These are phyloP conservation scores for Polyommatus icarus DNA, from an alignment of 2,888 invertebrate species.

Conservation along the genomic window DNA sequence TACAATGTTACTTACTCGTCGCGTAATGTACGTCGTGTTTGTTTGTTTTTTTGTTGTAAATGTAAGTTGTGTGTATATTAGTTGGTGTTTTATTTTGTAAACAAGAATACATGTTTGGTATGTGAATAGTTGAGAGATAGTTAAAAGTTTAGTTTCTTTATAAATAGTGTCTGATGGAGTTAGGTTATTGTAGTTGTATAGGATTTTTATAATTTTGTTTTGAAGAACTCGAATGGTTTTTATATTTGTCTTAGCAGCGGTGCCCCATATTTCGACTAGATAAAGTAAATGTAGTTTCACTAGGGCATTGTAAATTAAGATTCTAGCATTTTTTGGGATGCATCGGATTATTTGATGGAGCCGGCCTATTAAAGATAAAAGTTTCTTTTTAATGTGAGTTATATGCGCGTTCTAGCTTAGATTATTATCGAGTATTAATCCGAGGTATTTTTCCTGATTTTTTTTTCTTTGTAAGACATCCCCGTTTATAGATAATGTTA, in stretches of 20 bases:
- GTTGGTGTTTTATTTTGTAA: too few species aligned
- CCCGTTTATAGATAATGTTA: slow-evolving; percentile 17
- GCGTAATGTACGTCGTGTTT: too few species aligned
- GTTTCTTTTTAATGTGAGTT: background rate
- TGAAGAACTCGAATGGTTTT: background rate
- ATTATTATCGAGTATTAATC: slow-evolving; percentile 17
- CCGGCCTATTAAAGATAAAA: background rate
- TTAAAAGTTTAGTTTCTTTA: too few species aligned
- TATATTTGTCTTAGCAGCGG: background rate
- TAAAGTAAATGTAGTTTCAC: background rate
- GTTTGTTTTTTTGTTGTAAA: too few species aligned
- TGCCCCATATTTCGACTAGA: background rate
- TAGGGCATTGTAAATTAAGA: background rate
- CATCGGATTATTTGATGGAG: background rate
- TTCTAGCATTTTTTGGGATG: background rate
- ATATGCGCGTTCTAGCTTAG: background rate
- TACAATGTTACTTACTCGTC: too few species aligned
- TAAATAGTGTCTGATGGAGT: too few species aligned
- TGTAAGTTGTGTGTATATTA: too few species aligned
- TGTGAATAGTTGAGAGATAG: too few species aligned
- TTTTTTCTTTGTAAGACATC: slow-evolving; percentile 20
- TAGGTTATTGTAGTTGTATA: too few species aligned
- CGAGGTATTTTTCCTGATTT: slow-evolving; percentile 29
- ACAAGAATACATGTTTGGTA: too few species aligned
- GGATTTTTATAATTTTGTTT: too few species aligned